Evolutionary conservation across 2,888 invertebrate genomes (phyloP), one percentile per base, ranked within the genome.

Genomic region (Galeruca laticollis): DNA sequence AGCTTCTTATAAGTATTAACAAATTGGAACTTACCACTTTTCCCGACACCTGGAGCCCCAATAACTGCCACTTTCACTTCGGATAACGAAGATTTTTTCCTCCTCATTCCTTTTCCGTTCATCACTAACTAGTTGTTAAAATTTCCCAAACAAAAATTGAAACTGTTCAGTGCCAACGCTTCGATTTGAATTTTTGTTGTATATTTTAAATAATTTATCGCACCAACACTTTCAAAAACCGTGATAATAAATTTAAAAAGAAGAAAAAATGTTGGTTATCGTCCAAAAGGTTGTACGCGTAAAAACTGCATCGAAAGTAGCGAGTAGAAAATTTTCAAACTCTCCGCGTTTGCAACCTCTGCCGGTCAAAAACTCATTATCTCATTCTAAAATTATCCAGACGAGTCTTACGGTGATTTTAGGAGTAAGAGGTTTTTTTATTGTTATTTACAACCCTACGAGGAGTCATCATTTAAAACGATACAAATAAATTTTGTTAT

Each of bases 61-160:
- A 96, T 88, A 78, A 97, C 94, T 51, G 94, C 95, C 79, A 97
- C 93, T 88, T 96, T 96, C 76, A 96, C 93, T 87, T 96, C 96
- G 72, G 94, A 92, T 74, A 96, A 88, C 78, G 94, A 93, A 54
- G 95, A 95, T 86, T 96, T 96, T 88, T 96, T 96, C 80, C 95
- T 90, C 78, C 95, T 89, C 77, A 96, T 94, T 59, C 93, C 94
- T 80, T 94, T 90, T 77, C 94, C 91, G 80, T 94, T 90, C 92
- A 92, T 92, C 9, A 21, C 31, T 51, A 11, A 62, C 31, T 37
- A 11, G 35, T 49, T 35, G 8, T n/a, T 9, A 0, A 35, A 57
- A 59, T 5, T 18, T 26, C 6, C 26, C 26, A 26, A 26, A 26
- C 6, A 26, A 26, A 59, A 59, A 37, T 47, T 47, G 15, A 47